These are phyloP conservation scores for Dipodomys ordii DNA, from an alignment of 2,113 vertebrate species.

Conservation along the genomic window DNA sequence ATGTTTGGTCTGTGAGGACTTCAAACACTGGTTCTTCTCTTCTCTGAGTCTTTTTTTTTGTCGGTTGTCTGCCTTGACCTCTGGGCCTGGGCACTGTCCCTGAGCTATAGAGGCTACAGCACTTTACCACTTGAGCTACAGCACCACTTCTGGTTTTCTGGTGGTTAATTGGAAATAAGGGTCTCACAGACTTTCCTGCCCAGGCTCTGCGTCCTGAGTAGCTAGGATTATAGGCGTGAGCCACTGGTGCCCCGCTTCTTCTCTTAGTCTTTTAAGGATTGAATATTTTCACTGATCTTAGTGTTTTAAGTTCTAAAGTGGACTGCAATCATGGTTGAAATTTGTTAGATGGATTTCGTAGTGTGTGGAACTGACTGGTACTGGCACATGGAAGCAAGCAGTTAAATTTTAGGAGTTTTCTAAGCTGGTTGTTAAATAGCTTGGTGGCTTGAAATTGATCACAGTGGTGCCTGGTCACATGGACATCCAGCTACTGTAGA, in stretches of 20 bases:
- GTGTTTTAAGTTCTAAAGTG: background rate
- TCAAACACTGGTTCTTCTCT: background rate
- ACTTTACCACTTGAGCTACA: no score
- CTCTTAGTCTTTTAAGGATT: background rate
- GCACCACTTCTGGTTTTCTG: no score
- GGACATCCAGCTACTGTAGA: background rate
- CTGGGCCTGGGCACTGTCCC: no score
- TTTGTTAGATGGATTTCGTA: background rate
- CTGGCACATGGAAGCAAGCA: background rate
- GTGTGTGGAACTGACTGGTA: background rate
- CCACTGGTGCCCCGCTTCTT: background rate
- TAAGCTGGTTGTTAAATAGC: background rate
- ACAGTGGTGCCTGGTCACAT: background rate
- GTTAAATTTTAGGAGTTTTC: conserved; percentile 5
- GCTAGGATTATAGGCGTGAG: no score
- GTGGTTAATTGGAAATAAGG: no score
- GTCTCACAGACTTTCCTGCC: no score
- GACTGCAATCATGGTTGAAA: background rate
- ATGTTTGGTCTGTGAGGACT: conserved; percentile 56
- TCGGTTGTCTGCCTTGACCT: no score
- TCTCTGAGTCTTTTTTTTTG: no score
- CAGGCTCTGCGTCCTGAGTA: no score
- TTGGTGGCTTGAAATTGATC: background rate
- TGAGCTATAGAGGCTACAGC: no score
- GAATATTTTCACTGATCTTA: background rate